Evolutionary conservation across 92 coral and sea anemone species (phyloP), one percentile per base, ranked within the genome.

Genomic region (Montipora capitata): DNA sequence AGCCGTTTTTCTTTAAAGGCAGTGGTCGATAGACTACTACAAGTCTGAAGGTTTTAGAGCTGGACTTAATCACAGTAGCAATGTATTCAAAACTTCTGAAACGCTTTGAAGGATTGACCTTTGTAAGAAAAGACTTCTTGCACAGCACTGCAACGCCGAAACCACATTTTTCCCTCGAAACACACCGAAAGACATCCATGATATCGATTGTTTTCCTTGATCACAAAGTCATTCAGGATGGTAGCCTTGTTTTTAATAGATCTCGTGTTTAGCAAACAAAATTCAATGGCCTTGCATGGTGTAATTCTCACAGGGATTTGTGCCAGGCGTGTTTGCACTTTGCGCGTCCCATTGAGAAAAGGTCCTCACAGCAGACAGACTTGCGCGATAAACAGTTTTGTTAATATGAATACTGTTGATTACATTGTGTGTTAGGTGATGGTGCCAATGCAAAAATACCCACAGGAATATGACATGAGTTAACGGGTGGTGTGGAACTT

Each of bases 191-290:
- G 85, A 20, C 27, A 0, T 20, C 27, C 27, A 0, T 77, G 12
- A 77, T 69, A 77, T 77, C 82, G 27, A 77, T 35, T 54, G 0
- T 54, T 77, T 42, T 58, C 57, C 43, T 77, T 69, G 40, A 77
- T 42, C 20, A 77, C 69, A 77, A 57, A 52, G 45, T 77, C 82
- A 57, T 57, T 56, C 41, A 76, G 20, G 7, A 76, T 41, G 41
- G 81, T 76, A 18, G 81, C 67, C 41, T 76, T 76, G 68, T 76
- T 76, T 51, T 76, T 76, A 76, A 76, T 76, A 7, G 81, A 76
- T 56, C 81, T 76, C 14, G 68, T 35, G 67, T 76, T 76, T 65
- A 76, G 41, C 54, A 76, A 51, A 16, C 81, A 56, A 61, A 76
- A 76, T 76, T 76, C 81, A 54, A 76, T 48, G 81, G 68, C 65